Conservation (phyloP, 2,113 vertebrate species). For the Brachyhypopomus occidentalis region DNA sequence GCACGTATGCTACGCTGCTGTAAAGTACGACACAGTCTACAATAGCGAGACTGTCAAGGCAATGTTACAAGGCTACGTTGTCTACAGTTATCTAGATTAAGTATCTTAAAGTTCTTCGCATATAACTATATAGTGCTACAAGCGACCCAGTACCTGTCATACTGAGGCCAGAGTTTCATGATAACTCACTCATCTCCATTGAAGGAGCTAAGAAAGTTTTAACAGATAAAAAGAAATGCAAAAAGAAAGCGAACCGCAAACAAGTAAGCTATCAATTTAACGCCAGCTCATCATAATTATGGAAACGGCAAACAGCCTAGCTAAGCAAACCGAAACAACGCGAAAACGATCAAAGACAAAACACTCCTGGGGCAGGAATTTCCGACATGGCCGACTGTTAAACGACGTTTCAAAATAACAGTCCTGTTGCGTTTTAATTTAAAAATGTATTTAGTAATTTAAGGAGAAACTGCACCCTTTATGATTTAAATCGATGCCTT, state of each 20-base stretch:
- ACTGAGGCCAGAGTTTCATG: constrained; percentile 77
- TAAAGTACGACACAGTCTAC: no score
- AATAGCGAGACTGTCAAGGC: no score
- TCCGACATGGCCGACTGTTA: background rate
- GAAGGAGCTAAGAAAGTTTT: constrained; percentile 23
- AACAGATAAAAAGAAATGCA: constrained; percentile 40
- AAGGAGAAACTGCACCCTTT: no score
- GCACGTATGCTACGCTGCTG: no score
- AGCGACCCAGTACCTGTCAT: constrained; percentile 74
- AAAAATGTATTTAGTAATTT: no score
- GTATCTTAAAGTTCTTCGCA: background rate
- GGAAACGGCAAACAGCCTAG: constrained; percentile 56
- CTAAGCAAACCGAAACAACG: constrained; percentile 50
- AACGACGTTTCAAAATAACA: constrained; percentile 38
- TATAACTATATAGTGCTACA: background rate
- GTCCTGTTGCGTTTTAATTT: background rate
- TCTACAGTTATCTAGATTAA: no score
- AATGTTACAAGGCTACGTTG: no score
- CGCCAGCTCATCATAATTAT: constrained; percentile 36
- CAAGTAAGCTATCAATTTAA: constrained; percentile 48
- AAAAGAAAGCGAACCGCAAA: constrained; percentile 52
- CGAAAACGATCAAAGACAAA: background rate
- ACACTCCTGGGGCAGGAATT: background rate
- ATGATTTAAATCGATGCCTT: no score
- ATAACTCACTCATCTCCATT: constrained; percentile 65